Percentiles rank a stretch among this genome's conserved stretches.
Conservation (phyloP, 2,888 invertebrate species). For the Eudasyphora cyanicolor region DNA sequence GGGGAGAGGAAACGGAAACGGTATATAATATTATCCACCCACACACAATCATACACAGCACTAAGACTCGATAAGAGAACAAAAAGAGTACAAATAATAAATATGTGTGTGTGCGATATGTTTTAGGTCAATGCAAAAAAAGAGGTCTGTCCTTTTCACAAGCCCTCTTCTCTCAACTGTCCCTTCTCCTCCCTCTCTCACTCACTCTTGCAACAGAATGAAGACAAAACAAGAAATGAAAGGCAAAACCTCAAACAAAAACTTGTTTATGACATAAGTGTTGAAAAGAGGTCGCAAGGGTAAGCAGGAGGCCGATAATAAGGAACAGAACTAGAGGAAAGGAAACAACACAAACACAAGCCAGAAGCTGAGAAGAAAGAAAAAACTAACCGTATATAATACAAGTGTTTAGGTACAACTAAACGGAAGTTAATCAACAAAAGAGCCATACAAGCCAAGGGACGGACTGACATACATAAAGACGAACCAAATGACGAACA, state of each 20-base stretch:
- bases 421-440: slow-evolving; percentile 44
- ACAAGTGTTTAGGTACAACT: slow-evolving; percentile 24
- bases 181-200: background rate
- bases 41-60: background rate
- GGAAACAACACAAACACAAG: background rate
- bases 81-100: background rate
- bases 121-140: slow-evolving; percentile 25
- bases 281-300: background rate
- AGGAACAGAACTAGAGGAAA: background rate
- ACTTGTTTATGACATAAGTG: slow-evolving; percentile 30
- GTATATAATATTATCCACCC: background rate
- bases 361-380: background rate
- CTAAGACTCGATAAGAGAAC: background rate
- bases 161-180: no score
- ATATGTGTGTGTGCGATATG: background rate
- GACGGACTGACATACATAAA: background rate
- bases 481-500: background rate
- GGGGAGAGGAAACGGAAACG: background rate
- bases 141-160: no score
- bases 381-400: background rate
- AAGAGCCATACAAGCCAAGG: slow-evolving; percentile 21
- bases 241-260: slow-evolving; percentile 18
- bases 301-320: background rate
- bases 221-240: slow-evolving; percentile 19
- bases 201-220: background rate